phyloP scores from a whole-genome alignment of 2,888 invertebrate species.

The Mesoligia furuncula region DNA sequence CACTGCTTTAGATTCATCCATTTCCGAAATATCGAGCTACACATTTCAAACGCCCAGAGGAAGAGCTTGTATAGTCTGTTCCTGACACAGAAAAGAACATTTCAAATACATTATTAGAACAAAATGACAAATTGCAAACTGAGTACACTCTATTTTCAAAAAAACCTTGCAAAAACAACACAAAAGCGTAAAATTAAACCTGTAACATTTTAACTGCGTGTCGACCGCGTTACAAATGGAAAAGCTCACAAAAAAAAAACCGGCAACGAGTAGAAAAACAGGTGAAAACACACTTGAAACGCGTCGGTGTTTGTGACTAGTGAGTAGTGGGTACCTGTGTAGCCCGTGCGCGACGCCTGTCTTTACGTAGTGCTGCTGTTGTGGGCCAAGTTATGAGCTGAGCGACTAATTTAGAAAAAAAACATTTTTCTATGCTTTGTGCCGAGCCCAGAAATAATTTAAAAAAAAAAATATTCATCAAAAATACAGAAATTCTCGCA shows the following conservation, averaged over 20 bases:
- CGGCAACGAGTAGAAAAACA: conserved; percentile 60
- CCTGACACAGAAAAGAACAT: not conserved
- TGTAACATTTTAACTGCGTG: conserved; percentile 52
- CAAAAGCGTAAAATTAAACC: conserved; percentile 18
- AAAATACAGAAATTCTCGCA: no score
- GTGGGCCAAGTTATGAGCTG: conserved; percentile 25
- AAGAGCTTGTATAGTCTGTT: not conserved
- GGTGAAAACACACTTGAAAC: conserved; percentile 63
- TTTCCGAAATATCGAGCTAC: not conserved
- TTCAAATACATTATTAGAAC: conserved; percentile 1
- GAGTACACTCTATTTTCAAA: conserved; percentile 22
- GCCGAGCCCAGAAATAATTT: no score
- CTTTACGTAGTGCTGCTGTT: conserved; percentile 47
- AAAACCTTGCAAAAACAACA: not conserved
- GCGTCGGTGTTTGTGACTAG: conserved; percentile 63
- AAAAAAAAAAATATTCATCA: no score
- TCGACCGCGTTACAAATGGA: conserved; percentile 44
- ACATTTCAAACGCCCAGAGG: not conserved
- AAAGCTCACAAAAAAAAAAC: conserved; percentile 52
- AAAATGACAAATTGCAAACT: conserved; percentile 1
- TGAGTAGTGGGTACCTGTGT: conserved; percentile 44
- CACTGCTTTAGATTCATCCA: no score
- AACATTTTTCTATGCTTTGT: no score
- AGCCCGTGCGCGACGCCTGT: conserved; percentile 46
- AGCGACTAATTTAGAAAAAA: conserved; percentile 11